phyloP scores from a whole-genome alignment of 1,140 invertebrate species.

The Orussus abietinus region DNA sequence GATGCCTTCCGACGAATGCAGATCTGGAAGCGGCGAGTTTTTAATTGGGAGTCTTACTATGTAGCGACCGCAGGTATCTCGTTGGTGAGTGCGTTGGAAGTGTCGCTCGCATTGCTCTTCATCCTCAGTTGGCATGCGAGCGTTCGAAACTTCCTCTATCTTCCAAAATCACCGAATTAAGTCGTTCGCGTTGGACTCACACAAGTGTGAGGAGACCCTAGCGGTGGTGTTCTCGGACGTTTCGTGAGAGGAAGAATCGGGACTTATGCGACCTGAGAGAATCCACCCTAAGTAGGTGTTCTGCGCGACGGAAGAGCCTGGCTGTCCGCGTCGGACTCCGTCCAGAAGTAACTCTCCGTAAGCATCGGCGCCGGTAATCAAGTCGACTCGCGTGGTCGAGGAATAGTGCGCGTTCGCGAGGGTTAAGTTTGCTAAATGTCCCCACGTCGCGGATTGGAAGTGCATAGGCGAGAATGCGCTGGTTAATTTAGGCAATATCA shows the following conservation, averaged over 20 bases:
- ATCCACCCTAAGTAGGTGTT: background rate
- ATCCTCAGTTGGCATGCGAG: background rate
- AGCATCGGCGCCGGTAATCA: no score
- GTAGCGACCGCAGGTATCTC: background rate
- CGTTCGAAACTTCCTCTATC: background rate
- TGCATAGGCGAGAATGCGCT: no score
- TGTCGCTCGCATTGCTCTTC: background rate
- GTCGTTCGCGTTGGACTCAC: background rate
- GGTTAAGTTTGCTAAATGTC: no score
- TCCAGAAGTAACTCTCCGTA: no score
- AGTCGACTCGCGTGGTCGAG: no score
- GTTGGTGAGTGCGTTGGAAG: background rate
- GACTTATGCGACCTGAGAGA: background rate
- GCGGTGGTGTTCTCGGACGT: background rate
- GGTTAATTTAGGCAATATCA: no score
- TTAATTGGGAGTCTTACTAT: background rate
- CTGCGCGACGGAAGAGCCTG: no score
- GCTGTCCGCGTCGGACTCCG: no score
- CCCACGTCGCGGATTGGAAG: no score
- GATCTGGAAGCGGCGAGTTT: no score
- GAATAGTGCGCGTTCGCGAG: no score
- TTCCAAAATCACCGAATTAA: conserved; percentile 1
- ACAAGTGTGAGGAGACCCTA: background rate
- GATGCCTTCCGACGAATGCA: no score
- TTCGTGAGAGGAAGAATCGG: background rate